A percentile compares a stretch with the other conserved stretches of the same genome.
Evolutionary conservation across 2,113 vertebrate species (phyloP).

Genomic region (Jaculus jaculus): DNA sequence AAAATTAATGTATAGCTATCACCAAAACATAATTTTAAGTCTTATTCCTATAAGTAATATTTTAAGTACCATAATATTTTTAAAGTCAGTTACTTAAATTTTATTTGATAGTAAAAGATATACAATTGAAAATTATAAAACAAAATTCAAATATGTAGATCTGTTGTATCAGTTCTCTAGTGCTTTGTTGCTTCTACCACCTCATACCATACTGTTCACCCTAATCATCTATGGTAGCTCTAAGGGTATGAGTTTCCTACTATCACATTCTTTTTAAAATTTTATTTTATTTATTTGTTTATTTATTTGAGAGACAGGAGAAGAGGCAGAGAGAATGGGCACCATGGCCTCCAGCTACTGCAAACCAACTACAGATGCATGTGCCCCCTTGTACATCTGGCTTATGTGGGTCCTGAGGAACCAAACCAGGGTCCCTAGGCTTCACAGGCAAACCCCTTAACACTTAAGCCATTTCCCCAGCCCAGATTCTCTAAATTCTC

Average conservation of each 20-base stretch:
- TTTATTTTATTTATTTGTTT: no score
- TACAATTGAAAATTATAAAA: slow-evolving; percentile 30
- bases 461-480: no score
- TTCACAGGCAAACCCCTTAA: no score
- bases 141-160: slow-evolving; percentile 41
- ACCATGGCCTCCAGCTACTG: no score
- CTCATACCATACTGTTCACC: background rate
- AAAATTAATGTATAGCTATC: slow-evolving; percentile 16
- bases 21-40: background rate
- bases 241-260: background rate
- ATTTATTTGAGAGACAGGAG: no score
- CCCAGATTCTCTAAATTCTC: no score
- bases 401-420: no score
- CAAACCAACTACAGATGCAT: no score
- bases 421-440: no score
- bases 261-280: slow-evolving; percentile 20
- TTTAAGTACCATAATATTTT: slow-evolving; percentile 25
- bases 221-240: background rate
- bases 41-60: background rate
- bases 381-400: no score
- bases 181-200: background rate
- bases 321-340: no score
- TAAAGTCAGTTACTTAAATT: background rate
- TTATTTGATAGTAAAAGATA: background rate
- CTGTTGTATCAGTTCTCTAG: background rate